Percentiles rank a stretch among this genome's conserved stretches.
phyloP scores from a whole-genome alignment of 2,888 invertebrate genomes.

The Andrena trimmerana region DNA sequence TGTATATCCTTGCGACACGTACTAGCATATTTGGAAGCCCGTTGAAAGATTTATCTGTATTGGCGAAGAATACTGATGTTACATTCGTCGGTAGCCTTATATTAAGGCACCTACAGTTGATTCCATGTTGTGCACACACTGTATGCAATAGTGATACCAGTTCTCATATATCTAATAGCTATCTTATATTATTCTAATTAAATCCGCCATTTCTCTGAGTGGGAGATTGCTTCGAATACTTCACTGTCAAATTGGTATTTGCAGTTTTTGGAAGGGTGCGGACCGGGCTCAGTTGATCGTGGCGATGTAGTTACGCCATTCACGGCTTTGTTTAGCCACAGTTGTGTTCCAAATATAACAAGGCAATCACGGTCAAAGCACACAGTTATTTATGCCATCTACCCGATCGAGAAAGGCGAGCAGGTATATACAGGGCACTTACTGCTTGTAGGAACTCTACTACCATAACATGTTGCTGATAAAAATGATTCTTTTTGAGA shows the following conservation, averaged over 20 bases:
- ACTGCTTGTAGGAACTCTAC: neutral
- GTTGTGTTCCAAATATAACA: slow-evolving; percentile 93
- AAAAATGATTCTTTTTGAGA: slow-evolving; percentile 74
- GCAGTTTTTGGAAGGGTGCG: slow-evolving; percentile 72
- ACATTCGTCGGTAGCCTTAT: slow-evolving; percentile 88
- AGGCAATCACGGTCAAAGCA: slow-evolving; percentile 86
- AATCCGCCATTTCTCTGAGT: neutral
- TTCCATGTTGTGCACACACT: slow-evolving; percentile 90
- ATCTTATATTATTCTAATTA: too few species aligned
- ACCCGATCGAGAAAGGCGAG: slow-evolving; percentile 90
- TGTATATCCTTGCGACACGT: slow-evolving; percentile 87
- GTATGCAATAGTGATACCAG: slow-evolving; percentile 61
- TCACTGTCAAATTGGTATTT: slow-evolving; percentile 23
- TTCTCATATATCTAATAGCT: neutral
- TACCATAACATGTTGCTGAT: neutral
- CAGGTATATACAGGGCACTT: slow-evolving; percentile 83
- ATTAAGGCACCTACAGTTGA: slow-evolving; percentile 92
- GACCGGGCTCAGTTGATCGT: slow-evolving; percentile 83
- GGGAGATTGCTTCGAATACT: neutral
- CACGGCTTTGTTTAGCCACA: slow-evolving; percentile 93
- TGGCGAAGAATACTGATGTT: slow-evolving; percentile 79
- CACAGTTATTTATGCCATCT: slow-evolving; percentile 87
- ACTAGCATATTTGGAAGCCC: slow-evolving; percentile 87
- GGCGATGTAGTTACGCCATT: slow-evolving; percentile 92
- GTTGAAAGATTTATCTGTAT: slow-evolving; percentile 79